phyloP scores from a whole-genome alignment of 2,888 invertebrate species.

The Spialia ferax region DNA sequence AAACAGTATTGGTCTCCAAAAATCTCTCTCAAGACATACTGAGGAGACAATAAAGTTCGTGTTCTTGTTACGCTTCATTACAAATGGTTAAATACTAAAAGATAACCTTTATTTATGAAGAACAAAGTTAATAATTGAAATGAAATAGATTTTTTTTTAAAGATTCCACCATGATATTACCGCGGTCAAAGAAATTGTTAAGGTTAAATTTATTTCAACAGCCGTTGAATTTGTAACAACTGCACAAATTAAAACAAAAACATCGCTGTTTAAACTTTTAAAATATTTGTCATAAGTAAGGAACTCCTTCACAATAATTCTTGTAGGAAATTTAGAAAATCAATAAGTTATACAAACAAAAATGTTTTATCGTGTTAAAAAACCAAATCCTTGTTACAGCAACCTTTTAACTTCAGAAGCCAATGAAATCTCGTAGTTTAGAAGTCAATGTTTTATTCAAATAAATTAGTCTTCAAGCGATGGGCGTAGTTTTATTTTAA shows the following conservation, averaged over 20 bases:
- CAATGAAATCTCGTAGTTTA: slow-evolving; percentile 56
- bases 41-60: not conserved
- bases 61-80: too few relatives aligned
- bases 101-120: too few relatives aligned
- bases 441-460: slow-evolving; percentile 48
- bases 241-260: too few relatives aligned
- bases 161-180: too few relatives aligned
- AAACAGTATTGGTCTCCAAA: not conserved
- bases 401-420: slow-evolving; percentile 61
- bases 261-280: too few relatives aligned
- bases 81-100: too few relatives aligned
- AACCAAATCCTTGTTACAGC: slow-evolving; percentile 69
- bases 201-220: too few relatives aligned
- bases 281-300: too few relatives aligned
- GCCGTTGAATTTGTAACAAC: too few relatives aligned
- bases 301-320: too few relatives aligned
- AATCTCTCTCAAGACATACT: not conserved
- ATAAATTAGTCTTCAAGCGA: slow-evolving; percentile 70
- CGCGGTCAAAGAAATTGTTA: not conserved
- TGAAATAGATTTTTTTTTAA: too few relatives aligned
- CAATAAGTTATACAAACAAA: not conserved
- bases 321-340: not conserved
- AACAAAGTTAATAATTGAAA: too few relatives aligned
- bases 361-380: slow-evolving; percentile 35
- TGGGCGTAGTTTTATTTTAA: slow-evolving; percentile 57